Evolutionary conservation across 2,888 invertebrate species (phyloP).

Genomic region (Allophyes oxyacanthae): DNA sequence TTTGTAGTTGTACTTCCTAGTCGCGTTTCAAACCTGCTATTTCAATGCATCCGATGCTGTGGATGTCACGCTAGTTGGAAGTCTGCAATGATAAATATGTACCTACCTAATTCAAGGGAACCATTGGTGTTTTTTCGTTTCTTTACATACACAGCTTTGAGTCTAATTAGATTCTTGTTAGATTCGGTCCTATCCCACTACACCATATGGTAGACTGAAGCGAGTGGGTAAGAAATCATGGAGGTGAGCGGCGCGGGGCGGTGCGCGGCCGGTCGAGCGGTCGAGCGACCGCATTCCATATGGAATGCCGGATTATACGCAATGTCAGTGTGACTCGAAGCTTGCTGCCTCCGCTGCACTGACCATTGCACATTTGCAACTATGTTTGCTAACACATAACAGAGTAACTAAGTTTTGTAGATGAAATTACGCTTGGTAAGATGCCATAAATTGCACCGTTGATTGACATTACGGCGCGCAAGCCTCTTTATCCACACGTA

Average conservation of each 20-base stretch:
- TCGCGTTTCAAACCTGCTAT: conserved; percentile 44
- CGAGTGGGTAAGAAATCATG: conserved; percentile 84
- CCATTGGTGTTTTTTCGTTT: background rate
- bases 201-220: conserved; percentile 85
- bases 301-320: conserved; percentile 87
- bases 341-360: conserved; percentile 65
- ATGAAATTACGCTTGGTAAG: conserved; percentile 24
- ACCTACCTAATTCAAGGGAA: conserved; percentile 6
- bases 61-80: conserved; percentile 8
- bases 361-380: conserved; percentile 70
- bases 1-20: conserved; percentile 16
- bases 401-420: conserved; percentile 25
- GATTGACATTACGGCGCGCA: conserved; percentile 70
- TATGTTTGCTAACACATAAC: conserved; percentile 45
- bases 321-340: conserved; percentile 86
- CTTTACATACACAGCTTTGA: conserved; percentile 6
- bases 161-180: conserved; percentile 75
- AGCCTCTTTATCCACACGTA: conserved; percentile 60
- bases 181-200: conserved; percentile 81
- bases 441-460: conserved; percentile 46
- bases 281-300: conserved; percentile 87
- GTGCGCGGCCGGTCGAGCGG: conserved; percentile 78
- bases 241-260: conserved; percentile 80
- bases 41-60: conserved; percentile 29
- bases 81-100: conserved; percentile 21